Evolutionary conservation across 2,113 vertebrate species (phyloP).

Genomic region (Euleptes europaea): DNA sequence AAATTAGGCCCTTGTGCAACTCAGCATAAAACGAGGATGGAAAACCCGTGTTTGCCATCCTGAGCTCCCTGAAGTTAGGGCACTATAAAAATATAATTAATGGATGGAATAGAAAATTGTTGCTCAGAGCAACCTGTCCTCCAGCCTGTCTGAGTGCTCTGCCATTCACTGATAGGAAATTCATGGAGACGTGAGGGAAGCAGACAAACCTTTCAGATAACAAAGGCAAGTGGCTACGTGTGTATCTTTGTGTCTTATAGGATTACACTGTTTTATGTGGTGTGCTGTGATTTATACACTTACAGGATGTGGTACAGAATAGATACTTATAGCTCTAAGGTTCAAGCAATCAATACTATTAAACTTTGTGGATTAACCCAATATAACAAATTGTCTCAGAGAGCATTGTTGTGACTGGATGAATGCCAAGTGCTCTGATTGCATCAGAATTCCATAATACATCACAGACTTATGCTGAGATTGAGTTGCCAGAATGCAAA

Average conservation of each 20-base stretch:
- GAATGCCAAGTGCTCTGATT: constrained; percentile 67
- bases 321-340: constrained; percentile 48
- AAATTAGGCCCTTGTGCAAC: no score
- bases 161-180: neutral
- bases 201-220: neutral
- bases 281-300: constrained; percentile 21
- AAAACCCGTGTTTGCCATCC: no score
- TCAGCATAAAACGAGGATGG: no score
- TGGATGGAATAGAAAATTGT: neutral
- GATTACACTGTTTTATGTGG: neutral
- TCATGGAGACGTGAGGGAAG: neutral
- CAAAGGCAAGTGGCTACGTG: neutral
- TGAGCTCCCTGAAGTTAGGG: no score
- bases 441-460: constrained; percentile 63
- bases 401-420: constrained; percentile 65
- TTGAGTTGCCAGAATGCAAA: constrained; percentile 63
- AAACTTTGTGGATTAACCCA: constrained; percentile 59
- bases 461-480: constrained; percentile 51
- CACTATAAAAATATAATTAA: no score
- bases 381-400: constrained; percentile 57
- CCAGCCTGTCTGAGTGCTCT: no score
- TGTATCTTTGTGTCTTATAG: neutral
- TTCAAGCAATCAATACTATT: constrained; percentile 62
- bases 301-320: constrained; percentile 24
- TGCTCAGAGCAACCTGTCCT: neutral